Conservation (phyloP, 35 echinoderm and acorn worm genomes). For the Stichopus chloronotus region DNA sequence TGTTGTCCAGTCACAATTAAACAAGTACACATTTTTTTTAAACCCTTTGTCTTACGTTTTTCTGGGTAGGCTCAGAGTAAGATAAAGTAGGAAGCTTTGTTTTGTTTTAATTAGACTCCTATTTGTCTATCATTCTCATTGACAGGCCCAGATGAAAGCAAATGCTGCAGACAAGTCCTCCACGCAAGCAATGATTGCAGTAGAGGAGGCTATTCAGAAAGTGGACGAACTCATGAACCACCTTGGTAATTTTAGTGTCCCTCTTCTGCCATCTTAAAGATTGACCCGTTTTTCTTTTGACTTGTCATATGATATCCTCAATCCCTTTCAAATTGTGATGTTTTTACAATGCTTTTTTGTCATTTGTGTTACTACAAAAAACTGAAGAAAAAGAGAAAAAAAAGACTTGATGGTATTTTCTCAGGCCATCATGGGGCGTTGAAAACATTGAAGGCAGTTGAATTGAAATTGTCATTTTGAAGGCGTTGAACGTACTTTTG, state of each 20-base stretch:
- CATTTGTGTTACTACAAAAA: too few relatives aligned
- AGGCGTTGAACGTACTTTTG: too few relatives aligned
- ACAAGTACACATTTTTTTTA: not conserved
- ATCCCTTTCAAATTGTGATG: too few relatives aligned
- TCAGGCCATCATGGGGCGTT: too few relatives aligned
- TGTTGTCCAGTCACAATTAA: too few relatives aligned
- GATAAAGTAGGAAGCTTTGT: not conserved
- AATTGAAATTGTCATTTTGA: too few relatives aligned
- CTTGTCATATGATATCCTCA: too few relatives aligned
- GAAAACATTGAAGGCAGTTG: too few relatives aligned
- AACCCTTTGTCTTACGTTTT: not conserved
- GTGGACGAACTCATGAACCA: constrained; percentile 57
- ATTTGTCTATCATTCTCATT: not conserved
- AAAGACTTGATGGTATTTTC: too few relatives aligned
- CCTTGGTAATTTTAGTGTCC: constrained; percentile 58
- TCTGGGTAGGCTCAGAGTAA: not conserved
- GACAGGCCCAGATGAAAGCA: constrained; percentile 73
- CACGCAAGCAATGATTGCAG: constrained; percentile 52
- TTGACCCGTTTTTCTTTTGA: too few relatives aligned
- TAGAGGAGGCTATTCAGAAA: constrained; percentile 57
- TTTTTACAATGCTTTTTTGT: too few relatives aligned
- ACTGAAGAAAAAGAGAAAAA: too few relatives aligned
- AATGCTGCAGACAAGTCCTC: constrained; percentile 71
- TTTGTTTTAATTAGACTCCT: not conserved
- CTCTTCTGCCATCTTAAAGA: not conserved